These are phyloP conservation scores for Mastomys coucha DNA, from an alignment of 2,113 vertebrate species.

Conservation along the genomic window DNA sequence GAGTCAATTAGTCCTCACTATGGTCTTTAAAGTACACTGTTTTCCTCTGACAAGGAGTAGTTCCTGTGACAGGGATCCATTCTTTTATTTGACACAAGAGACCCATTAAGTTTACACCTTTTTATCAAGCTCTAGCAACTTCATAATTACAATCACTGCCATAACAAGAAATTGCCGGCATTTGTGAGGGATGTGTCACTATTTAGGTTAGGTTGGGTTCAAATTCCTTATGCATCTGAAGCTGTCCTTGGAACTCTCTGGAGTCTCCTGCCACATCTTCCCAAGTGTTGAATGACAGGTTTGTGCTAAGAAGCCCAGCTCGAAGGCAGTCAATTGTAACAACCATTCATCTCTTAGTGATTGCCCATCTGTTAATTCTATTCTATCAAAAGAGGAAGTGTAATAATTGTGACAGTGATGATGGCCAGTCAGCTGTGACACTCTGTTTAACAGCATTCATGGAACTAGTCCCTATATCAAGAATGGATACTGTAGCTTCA, in stretches of 20 bases:
- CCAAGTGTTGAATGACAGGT: not conserved
- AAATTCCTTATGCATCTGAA: not conserved
- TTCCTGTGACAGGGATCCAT: not conserved
- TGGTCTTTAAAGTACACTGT: not conserved
- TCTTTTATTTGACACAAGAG: not conserved
- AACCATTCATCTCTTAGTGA: not conserved
- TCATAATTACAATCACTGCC: not conserved
- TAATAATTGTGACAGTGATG: conserved; percentile 1
- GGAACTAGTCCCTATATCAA: not conserved
- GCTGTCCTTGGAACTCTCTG: not conserved
- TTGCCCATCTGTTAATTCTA: not conserved
- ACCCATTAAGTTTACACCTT: not conserved
- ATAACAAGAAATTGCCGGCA: not conserved
- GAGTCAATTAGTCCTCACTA: not conserved
- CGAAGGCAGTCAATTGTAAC: not conserved
- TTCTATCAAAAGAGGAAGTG: not conserved
- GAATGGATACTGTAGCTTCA: not conserved
- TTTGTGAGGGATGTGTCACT: not conserved
- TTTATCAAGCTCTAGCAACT: not conserved
- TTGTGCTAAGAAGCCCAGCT: too few relatives aligned
- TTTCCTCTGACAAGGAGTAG: not conserved
- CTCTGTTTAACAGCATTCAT: not conserved
- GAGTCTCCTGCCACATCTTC: too few relatives aligned
- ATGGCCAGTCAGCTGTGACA: not conserved
- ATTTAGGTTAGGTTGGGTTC: not conserved